Conservation (phyloP, 2,797 vertebrate genomes). For the Cirrhinus molitorella region DNA sequence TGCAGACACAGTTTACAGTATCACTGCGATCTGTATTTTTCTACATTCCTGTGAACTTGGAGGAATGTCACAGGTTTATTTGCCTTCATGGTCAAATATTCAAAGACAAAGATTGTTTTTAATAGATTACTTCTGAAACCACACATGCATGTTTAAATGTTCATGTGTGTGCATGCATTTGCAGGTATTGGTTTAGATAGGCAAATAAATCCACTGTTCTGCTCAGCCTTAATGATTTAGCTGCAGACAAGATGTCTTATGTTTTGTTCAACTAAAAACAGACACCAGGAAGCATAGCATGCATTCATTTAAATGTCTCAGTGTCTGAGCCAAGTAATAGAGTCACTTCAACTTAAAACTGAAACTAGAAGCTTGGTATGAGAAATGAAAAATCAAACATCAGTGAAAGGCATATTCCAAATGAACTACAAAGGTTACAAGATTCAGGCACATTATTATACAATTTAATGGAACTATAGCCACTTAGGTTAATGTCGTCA, state of each 20-base stretch:
- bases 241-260: conserved; percentile 31
- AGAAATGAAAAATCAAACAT: conserved; percentile 1
- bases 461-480: neutral
- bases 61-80: conserved; percentile 20
- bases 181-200: neutral
- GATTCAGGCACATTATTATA: neutral
- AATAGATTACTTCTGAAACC: neutral
- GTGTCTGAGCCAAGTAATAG: conserved; percentile 25
- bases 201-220: neutral
- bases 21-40: conserved; percentile 15
- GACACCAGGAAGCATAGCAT: conserved; percentile 22
- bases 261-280: conserved; percentile 30
- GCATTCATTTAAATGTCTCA: conserved; percentile 30
- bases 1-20: neutral
- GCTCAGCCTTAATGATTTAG: conserved; percentile 10
- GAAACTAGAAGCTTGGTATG: conserved; percentile 49
- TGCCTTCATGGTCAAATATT: neutral
- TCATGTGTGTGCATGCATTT: neutral
- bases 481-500: neutral
- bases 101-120: neutral
- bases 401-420: neutral
- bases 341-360: conserved; percentile 55
- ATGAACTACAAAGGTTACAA: neutral
- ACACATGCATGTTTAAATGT: neutral
- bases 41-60: neutral